Conservation (phyloP, 2,888 invertebrate species). For the Himalopsyche kuldschensis region DNA sequence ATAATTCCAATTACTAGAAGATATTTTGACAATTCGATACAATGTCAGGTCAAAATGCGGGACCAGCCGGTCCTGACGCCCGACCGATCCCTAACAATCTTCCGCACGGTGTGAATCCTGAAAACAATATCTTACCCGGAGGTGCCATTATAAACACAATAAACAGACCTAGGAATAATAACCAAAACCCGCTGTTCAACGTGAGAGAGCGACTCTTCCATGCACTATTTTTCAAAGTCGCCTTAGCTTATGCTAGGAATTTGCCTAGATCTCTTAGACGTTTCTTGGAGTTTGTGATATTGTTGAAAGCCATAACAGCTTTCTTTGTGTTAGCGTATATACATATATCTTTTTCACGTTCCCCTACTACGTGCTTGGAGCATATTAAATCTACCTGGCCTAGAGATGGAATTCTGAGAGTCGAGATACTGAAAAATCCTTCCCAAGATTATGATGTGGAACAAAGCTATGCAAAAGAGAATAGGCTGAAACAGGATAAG, state of each 20-base stretch:
- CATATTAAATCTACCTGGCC: constrained; percentile 91
- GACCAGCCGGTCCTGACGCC: constrained; percentile 9
- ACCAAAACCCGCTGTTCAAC: constrained; percentile 78
- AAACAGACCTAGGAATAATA: constrained; percentile 61
- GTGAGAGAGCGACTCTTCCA: constrained; percentile 92
- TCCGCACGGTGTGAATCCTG: constrained; percentile 57
- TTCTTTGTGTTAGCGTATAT: constrained; percentile 93
- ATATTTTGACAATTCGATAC: neutral
- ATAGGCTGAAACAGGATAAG: constrained; percentile 69
- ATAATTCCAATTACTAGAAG: neutral
- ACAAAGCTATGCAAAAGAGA: constrained; percentile 83
- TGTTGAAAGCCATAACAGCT: constrained; percentile 76
- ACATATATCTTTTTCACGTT: constrained; percentile 89
- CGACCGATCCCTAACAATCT: constrained; percentile 48
- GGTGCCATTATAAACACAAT: constrained; percentile 59
- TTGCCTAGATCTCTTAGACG: constrained; percentile 83
- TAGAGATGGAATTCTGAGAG: constrained; percentile 88
- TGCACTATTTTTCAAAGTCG: constrained; percentile 90
- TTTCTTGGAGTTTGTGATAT: constrained; percentile 79
- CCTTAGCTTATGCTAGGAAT: constrained; percentile 87
- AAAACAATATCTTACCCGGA: constrained; percentile 58
- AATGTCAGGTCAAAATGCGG: constrained; percentile 31
- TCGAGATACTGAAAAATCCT: constrained; percentile 79
- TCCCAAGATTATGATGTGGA: constrained; percentile 75
- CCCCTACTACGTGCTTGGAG: constrained; percentile 91